Evolutionary conservation across 2,797 vertebrate species (phyloP).

Genomic region (Coendou prehensilis): DNA sequence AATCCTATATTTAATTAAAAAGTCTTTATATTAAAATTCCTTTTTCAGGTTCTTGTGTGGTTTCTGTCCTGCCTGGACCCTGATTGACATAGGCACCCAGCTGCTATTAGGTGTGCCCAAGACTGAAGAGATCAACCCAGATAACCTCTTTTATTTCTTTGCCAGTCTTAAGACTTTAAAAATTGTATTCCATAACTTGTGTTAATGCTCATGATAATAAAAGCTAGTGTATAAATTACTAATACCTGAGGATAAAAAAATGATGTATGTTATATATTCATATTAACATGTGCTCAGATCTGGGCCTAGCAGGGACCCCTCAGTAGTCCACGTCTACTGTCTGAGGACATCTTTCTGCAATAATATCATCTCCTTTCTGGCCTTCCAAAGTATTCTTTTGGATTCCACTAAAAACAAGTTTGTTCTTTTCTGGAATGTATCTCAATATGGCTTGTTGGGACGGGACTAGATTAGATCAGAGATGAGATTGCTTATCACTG

Average conservation of each 20-base stretch:
- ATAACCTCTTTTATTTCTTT: neutral
- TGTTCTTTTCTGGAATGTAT: conserved; percentile 60
- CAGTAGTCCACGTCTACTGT: no score
- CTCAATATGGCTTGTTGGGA: neutral
- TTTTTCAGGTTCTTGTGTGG: neutral
- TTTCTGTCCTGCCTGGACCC: neutral
- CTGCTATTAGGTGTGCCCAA: neutral
- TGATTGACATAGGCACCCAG: neutral
- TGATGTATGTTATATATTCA: neutral
- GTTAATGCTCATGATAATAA: neutral
- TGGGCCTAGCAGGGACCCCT: neutral
- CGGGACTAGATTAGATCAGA: neutral
- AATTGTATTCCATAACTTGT: neutral
- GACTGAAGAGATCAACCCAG: neutral
- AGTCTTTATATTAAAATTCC: neutral
- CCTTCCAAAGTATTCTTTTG: conserved; percentile 19
- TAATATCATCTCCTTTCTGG: neutral
- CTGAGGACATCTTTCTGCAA: neutral
- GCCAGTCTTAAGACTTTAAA: neutral
- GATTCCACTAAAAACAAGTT: conserved; percentile 16
- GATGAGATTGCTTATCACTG: conserved; percentile 15
- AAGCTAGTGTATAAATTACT: neutral
- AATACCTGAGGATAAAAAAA: neutral
- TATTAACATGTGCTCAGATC: neutral
- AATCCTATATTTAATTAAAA: neutral